Evolutionary conservation across 2,888 invertebrate species (phyloP).

Genomic region (Oxytorus armatus): DNA sequence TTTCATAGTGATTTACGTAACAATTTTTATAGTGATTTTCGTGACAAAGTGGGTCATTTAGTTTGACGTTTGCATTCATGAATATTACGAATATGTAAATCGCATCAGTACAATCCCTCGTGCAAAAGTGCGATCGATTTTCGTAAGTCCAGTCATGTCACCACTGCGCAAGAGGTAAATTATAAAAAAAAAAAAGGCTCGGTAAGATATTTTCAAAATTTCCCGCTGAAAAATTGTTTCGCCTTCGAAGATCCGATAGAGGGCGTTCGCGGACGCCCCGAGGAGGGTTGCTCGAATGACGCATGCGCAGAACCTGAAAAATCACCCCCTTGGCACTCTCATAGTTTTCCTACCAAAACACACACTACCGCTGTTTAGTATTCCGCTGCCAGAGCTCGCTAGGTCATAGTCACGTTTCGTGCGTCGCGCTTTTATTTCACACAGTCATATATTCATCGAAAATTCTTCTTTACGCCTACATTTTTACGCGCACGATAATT

Average conservation of each 20-base stretch:
- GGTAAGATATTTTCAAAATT: slow-evolving; percentile 30
- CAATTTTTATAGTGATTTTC: too few species aligned
- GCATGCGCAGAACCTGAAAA: slow-evolving; percentile 63
- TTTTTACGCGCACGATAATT: slow-evolving; percentile 19
- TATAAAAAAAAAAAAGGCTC: background rate
- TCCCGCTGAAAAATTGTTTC: slow-evolving; percentile 26
- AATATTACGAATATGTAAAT: slow-evolving; percentile 42
- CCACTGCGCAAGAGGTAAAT: background rate
- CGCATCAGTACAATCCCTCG: slow-evolving; percentile 29
- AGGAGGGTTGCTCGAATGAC: slow-evolving; percentile 62
- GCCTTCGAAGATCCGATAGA: slow-evolving; percentile 9
- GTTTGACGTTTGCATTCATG: slow-evolving; percentile 7
- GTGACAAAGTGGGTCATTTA: too few species aligned
- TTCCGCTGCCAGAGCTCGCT: slow-evolving; percentile 63
- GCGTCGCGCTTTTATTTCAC: slow-evolving; percentile 42
- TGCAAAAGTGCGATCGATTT: slow-evolving; percentile 24
- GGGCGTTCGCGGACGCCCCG: background rate
- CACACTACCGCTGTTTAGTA: slow-evolving; percentile 28
- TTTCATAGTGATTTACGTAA: too few species aligned
- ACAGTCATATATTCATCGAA: slow-evolving; percentile 44
- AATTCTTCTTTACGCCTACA: slow-evolving; percentile 21
- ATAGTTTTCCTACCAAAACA: slow-evolving; percentile 31
- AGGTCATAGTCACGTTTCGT: slow-evolving; percentile 52
- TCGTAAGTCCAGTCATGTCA: slow-evolving; percentile 16
- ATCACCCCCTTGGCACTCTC: slow-evolving; percentile 53